Base-by-base conservation (phyloP, 37 sponge, comb jelly and placozoan genomes). In the Ephydatia muelleri region DNA sequence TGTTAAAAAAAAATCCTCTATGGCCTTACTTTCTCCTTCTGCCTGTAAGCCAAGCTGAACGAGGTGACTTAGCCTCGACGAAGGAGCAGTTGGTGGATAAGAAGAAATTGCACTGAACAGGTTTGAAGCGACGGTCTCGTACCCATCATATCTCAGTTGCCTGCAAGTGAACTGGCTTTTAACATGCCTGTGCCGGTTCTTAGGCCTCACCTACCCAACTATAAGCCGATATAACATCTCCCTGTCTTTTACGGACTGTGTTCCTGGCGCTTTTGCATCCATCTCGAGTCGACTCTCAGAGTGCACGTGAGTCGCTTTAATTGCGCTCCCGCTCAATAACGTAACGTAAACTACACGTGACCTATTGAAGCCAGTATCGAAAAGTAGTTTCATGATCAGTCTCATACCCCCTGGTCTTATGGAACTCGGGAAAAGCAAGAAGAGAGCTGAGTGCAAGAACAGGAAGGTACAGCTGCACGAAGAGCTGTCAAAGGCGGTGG, bases 141-240 rank as follows among this genome's bases (percentile, higher is more conserved):
- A 97, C 26, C 95, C 95, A 76, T 97, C 97, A 68, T 92, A 94
- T 27, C 90, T 80, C 39, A 97, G 84, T 77, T 97, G 97, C 38
- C 97, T 94, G 87, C 26, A 76, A 29, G 65, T 2, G n/a, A 27
- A 36, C 32, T 1, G 8, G 28, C 43, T 43, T 43, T 43, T 43
- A 43, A 43, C 43, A 43, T 43, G 43, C 3, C 43, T 43, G 6
- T 43, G 6, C 43, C 43, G 6, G 6, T 43, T 6, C 43, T 9
- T 43, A 9, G n/a, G 43, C 43, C 32, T 36, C 70, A 22, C 72
- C 69, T 75, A 92, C 93, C 93, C 82, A 14, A 95, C 84, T 31
- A 95, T 95, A 27, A 95, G 88, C 65, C 93, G 86, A 76, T 95
- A 95, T 1, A 95, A 78, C 33, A 48, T 78, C 43, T 95, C 96